Conservation (phyloP, 2,113 vertebrate species). For the Cariama cristata region DNA sequence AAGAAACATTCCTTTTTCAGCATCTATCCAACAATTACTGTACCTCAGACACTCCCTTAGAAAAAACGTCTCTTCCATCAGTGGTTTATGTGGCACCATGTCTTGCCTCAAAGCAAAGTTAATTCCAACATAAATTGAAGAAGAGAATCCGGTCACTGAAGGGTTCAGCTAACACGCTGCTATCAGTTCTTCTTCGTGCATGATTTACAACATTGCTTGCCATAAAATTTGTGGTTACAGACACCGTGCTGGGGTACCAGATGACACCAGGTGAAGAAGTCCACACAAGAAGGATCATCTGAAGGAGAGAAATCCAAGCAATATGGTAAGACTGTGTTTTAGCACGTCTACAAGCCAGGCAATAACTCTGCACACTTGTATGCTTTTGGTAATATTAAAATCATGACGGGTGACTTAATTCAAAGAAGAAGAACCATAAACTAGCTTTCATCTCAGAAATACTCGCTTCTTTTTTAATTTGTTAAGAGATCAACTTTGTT, state of each 20-base stretch:
- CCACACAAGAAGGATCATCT: constrained; percentile 88
- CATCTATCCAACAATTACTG: constrained; percentile 9
- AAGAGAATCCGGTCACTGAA: not conserved
- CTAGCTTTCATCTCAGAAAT: not conserved
- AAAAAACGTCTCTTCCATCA: not conserved
- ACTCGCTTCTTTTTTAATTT: not conserved
- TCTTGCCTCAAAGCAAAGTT: constrained; percentile 24
- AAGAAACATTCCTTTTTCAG: constrained; percentile 37
- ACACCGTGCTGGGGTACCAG: constrained; percentile 94
- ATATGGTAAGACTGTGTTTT: not conserved
- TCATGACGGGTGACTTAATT: accelerated
- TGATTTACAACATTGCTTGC: constrained; percentile 94
- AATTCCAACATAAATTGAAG: constrained; percentile 13
- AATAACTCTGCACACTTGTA: not conserved
- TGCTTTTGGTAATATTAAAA: not conserved
- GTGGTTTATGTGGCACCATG: constrained; percentile 30
- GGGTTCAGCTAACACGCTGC: not conserved
- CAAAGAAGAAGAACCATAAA: not conserved
- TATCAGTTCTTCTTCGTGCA: constrained; percentile 86
- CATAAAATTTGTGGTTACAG: constrained; percentile 97
- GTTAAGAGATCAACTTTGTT: not conserved
- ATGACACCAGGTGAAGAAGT: constrained; percentile 93
- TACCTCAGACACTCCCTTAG: constrained; percentile 55
- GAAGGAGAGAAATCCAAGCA: constrained; percentile 19
- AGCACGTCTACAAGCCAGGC: not conserved